These are phyloP conservation scores for Pyrgilauda ruficollis DNA, from an alignment of 2,113 vertebrate genomes.

Conservation along the genomic window DNA sequence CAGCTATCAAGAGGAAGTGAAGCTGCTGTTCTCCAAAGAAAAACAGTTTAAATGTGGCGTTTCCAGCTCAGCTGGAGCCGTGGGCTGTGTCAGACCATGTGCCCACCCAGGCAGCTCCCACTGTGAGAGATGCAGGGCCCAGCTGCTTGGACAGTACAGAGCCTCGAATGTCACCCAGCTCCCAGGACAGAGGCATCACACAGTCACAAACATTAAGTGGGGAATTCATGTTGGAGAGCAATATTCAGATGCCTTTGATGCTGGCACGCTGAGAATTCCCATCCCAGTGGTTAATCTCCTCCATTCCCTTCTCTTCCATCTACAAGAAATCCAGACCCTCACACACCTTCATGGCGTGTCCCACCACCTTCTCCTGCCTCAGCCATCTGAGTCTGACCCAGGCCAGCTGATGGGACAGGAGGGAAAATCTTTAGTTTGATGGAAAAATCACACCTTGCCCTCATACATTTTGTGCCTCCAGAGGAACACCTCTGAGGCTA, in stretches of 20 bases:
- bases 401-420: neutral
- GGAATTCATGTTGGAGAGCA: neutral
- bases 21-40: neutral
- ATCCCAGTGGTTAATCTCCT: neutral
- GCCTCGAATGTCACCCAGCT: neutral
- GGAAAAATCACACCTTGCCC: neutral
- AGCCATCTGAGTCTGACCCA: neutral
- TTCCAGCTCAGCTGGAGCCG: neutral
- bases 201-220: neutral
- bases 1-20: neutral
- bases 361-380: rapidly evolving
- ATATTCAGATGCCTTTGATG: neutral
- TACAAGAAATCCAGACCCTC: neutral
- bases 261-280: neutral
- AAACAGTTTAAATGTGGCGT: neutral
- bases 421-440: rapidly evolving
- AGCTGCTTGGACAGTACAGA: neutral
- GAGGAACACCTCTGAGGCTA: neutral
- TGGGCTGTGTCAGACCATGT: neutral
- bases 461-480: neutral
- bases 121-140: neutral
- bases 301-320: neutral
- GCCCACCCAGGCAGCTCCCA: neutral
- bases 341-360: neutral
- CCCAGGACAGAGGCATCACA: neutral